Conservation (phyloP, 1,140 invertebrate genomes). For the Cyphomyrmex costatus region DNA sequence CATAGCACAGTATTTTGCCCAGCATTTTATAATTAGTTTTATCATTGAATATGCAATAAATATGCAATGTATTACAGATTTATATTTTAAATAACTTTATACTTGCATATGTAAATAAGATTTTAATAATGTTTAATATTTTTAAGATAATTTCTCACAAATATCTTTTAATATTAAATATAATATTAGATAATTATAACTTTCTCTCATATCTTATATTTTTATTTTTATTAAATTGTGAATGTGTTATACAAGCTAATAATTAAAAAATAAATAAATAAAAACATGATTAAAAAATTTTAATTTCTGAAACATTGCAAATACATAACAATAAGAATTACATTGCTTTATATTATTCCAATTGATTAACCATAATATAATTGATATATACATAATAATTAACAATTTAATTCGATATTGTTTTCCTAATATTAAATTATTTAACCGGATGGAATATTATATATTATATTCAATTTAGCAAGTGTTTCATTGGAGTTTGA, state of each 20-base stretch:
- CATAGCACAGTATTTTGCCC: not conserved
- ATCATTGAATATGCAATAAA: not conserved
- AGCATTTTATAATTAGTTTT: constrained; percentile 6
- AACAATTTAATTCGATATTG: not conserved
- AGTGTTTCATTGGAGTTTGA: constrained; percentile 10
- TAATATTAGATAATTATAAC: not conserved
- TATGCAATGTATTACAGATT: not conserved
- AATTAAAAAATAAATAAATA: not conserved
- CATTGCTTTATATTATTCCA: not conserved
- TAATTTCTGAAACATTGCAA: not conserved
- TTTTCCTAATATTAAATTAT: not conserved
- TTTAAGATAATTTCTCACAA: constrained; percentile 1
- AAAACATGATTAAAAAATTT: not conserved
- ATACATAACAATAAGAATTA: not conserved
- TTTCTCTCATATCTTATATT: not conserved
- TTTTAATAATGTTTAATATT: not conserved
- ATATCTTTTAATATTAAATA: not conserved
- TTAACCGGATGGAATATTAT: not conserved
- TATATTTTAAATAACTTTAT: constrained; percentile 8
- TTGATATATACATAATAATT: not conserved
- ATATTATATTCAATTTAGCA: not conserved
- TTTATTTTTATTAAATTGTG: not conserved
- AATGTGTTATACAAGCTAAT: not conserved
- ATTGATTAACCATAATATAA: constrained; percentile 4
- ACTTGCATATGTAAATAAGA: not conserved